Evolutionary conservation across 2,797 vertebrate species (phyloP), one percentile per base, ranked within the genome.

Genomic region (Picus viridis): DNA sequence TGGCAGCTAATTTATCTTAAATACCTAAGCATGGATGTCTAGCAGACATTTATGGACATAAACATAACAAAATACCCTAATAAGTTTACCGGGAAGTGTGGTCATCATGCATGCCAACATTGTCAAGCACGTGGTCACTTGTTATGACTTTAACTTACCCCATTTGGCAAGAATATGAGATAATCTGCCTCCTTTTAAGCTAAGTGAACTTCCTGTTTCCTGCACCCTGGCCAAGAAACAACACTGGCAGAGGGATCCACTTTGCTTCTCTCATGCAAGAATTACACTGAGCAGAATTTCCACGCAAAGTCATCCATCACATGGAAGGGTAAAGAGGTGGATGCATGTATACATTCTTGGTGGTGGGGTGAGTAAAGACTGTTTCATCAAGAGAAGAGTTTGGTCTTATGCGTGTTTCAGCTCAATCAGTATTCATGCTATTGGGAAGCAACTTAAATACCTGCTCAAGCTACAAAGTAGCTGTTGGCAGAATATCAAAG

Each of bases 401-500:
- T 83, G 51, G 67, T 86, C 51, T 51, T 9, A 62, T 88, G 71
- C 26, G 6, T 86, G 75, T 86, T 96, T 90, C 88, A 86, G 75
- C 80, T 88, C 69, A 95, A 91, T 83, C 92, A 86, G 20, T 41
- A 23, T 41, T 96, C 41, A 62, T 5, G 45, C 22, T 90, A 69
- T 84, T 82, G 63, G 83, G 71, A 93, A 73, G 20, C 61, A 82
- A 34, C 58, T 72, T 64, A 82, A 87, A 89, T 61, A 86, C 64
- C 65, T 53, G 57, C 29, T 76, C 41, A 51, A 54, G 58, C 67
- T 45, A 34, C 61, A 43, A 58, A 71, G 47, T 63, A 39, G 17
- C 8, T 91, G 51, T 88, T 79, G 45, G 88, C 70, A 90, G 86
- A 56, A n/a, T 4, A 70, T 74, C 27, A 85, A 64, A 80, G 86